A percentile compares a stretch with the other conserved stretches of the same genome.
phyloP scores from a whole-genome alignment of 2,888 invertebrate species.

The Ceraclea dissimilis region DNA sequence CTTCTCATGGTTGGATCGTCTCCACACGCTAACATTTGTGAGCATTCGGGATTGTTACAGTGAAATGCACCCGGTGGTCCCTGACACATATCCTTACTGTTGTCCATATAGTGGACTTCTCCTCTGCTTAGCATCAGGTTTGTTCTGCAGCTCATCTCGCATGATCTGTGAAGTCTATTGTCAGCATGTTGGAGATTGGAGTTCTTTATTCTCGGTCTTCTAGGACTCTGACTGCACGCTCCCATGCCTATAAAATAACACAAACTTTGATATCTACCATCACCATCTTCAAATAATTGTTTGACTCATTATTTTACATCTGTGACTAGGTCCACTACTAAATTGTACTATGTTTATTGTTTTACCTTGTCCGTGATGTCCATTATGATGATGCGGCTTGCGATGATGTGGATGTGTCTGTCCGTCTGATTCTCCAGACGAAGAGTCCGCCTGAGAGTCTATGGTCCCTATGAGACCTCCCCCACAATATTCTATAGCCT shows the following conservation, averaged over 20 bases:
- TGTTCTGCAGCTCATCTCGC: conserved; percentile 8
- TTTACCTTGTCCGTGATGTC: conserved; percentile 1
- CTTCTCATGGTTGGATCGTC: conserved; percentile 5
- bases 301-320: too few relatives aligned
- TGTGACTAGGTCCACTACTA: too few relatives aligned
- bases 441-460: conserved; percentile 45
- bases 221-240: conserved; percentile 12
- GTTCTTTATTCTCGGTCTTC: conserved; percentile 5
- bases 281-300: neutral
- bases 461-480: conserved; percentile 45
- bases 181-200: neutral
- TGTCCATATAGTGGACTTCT: conserved; percentile 3
- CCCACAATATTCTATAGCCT: conserved; percentile 44
- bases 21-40: neutral
- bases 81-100: conserved; percentile 8
- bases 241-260: conserved; percentile 8
- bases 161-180: neutral
- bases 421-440: conserved; percentile 31
- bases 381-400: neutral
- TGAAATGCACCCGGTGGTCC: conserved; percentile 2
- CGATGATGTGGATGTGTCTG: conserved; percentile 38
- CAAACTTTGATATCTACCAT: neutral
- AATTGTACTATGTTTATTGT: too few relatives aligned
- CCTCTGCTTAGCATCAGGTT: neutral
- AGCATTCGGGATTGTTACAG: conserved; percentile 13